A percentile compares a stretch with the other conserved stretches of the same genome.
Evolutionary conservation across 2,113 vertebrate species (phyloP).

Genomic region (Donacobius atricapilla): DNA sequence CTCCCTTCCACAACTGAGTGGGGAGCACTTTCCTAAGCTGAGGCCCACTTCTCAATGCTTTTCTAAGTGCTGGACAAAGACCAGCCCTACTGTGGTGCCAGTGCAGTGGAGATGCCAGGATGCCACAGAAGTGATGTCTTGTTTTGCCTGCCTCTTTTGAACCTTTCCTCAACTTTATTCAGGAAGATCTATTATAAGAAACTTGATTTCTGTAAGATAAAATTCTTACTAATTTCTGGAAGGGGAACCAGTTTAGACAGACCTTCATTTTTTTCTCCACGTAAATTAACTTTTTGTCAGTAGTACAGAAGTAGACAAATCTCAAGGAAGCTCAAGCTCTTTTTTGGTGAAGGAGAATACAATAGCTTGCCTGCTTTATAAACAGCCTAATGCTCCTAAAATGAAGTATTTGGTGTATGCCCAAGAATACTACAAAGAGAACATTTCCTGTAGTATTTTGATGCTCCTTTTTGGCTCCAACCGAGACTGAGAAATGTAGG

Average conservation of each 20-base stretch:
- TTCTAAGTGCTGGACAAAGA: background rate
- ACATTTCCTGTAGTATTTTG: background rate
- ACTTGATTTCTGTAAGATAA: background rate
- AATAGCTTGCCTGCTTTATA: background rate
- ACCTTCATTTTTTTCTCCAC: background rate
- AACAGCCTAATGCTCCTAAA: background rate
- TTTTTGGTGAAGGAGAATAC: background rate
- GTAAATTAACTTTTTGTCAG: background rate
- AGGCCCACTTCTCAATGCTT: background rate
- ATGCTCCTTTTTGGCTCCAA: background rate
- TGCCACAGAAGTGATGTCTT: background rate
- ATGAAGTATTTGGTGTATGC: background rate
- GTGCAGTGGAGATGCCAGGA: background rate
- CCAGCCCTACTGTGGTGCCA: background rate
- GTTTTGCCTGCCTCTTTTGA: background rate
- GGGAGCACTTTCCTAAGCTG: background rate
- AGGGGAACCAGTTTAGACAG: background rate
- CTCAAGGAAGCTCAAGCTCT: background rate
- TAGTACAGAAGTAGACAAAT: background rate
- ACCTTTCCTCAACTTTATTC: background rate
- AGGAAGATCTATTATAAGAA: background rate
- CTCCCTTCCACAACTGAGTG: background rate
- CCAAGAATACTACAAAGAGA: background rate
- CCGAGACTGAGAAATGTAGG: background rate
- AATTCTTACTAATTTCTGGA: background rate